A percentile compares a stretch with the other conserved stretches of the same genome.
These are phyloP conservation scores for Mastacembelus armatus DNA, from an alignment of 2,797 vertebrate species.

Conservation along the genomic window DNA sequence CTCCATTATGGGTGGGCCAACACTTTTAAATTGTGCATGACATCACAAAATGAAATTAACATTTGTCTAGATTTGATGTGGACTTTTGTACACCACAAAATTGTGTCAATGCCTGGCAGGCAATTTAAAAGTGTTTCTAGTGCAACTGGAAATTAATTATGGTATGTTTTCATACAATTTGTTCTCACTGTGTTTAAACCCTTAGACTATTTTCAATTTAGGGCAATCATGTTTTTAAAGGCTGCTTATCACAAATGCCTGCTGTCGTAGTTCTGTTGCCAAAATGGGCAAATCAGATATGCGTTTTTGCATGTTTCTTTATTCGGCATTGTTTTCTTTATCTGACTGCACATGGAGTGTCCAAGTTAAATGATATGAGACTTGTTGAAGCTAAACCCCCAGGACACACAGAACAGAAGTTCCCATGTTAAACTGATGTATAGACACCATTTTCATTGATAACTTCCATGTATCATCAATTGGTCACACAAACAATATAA, in stretches of 20 bases:
- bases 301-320: not conserved
- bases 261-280: not conserved
- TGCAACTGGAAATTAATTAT: not conserved
- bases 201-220: constrained; percentile 9
- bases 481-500: not conserved
- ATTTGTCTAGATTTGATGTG: not conserved
- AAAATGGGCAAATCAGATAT: not conserved
- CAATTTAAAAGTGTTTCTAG: not conserved
- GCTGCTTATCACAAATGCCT: constrained; percentile 1
- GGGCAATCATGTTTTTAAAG: constrained; percentile 6
- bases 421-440: constrained; percentile 9
- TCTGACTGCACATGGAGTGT: not conserved
- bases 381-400: not conserved
- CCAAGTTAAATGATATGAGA: not conserved
- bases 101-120: not conserved
- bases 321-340: constrained; percentile 6
- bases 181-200: not conserved
- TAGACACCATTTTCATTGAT: constrained; percentile 1
- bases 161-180: not conserved
- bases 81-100: not conserved
- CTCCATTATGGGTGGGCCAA: not conserved
- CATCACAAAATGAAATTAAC: not conserved
- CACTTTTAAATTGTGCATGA: not conserved
- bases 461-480: constrained; percentile 2
- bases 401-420: constrained; percentile 4